phyloP scores from a whole-genome alignment of 2,797 vertebrate genomes.

The Forpus xanthops region DNA sequence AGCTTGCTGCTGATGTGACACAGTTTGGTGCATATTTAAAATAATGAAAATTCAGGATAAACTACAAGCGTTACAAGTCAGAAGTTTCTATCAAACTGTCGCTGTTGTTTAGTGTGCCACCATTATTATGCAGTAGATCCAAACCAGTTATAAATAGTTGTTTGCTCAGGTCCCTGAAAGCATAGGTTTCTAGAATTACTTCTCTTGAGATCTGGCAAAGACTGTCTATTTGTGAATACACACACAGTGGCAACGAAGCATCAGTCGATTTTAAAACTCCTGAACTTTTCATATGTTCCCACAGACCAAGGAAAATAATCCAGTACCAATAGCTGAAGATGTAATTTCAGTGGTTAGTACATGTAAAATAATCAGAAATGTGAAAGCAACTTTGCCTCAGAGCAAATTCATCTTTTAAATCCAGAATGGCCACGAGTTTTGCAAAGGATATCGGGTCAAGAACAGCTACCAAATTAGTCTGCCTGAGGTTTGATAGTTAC shows the following conservation, averaged over 20 bases:
- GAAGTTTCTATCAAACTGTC: background rate
- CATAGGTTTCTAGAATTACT: background rate
- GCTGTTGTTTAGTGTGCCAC: background rate
- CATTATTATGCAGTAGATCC: background rate
- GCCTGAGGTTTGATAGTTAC: background rate
- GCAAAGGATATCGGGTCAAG: rapidly evolving
- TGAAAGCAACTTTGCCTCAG: background rate
- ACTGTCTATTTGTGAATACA: background rate
- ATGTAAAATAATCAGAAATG: background rate
- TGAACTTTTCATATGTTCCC: background rate
- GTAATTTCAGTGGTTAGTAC: background rate
- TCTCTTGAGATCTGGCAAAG: background rate
- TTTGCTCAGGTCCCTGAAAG: background rate
- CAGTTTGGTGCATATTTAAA: background rate
- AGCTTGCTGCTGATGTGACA: rapidly evolving
- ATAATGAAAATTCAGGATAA: background rate
- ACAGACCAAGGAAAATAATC: background rate
- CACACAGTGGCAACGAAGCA: background rate
- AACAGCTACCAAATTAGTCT: background rate
- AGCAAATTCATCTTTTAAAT: background rate
- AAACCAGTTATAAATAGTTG: background rate
- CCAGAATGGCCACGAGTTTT: background rate
- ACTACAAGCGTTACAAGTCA: background rate
- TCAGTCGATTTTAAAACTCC: background rate
- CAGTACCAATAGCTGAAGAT: background rate